Base-by-base conservation (phyloP, 1,140 invertebrate genomes). In the Wasmannia auropunctata region DNA sequence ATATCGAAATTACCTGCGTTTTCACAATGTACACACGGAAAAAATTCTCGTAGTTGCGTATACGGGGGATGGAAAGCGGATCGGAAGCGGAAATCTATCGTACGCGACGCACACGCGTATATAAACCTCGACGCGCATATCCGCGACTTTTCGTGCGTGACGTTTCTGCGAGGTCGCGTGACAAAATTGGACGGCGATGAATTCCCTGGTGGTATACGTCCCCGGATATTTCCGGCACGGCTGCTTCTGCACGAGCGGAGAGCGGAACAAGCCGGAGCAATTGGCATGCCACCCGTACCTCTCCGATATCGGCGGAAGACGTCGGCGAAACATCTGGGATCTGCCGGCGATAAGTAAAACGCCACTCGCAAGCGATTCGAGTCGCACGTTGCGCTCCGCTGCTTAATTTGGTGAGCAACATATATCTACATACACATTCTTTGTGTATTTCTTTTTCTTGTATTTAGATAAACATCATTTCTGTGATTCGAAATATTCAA, bases 121-220 rank as follows among this genome's bases (percentile, higher is more conserved):
- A 81, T 72, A 58, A 51, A 58, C 79, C 19, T 51, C 34, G 76
- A 67, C 62, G 37, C 28, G 67, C 67, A 74, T 83, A 60, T 83
- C 79, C 67, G 79, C 67, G 79, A 83, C 67, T 74, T 83, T 83
- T 83, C 67, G 79, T 60, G 79, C 79, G 79, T 74, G 67, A 83
- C 25, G n/a, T 58, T n/a, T 46, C 37, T 58, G 51, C 37, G 67
- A 83, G 37, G 54, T 83, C 67, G 79, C 79, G 67, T 83, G 79
- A 83, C 67, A 83, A 83, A 83, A 83, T 83, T 83, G 79, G 67
- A 83, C 51, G 67, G 67, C 79, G 79, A 83, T 83, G 79, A 83
- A 83, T 83, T 83, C 51, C 63, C 54, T 37, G 37, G 25, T 40
- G 65, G 37, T 70, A n/a, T n/a, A 81, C 77, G 34, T 81, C 63